Base-by-base conservation (phyloP, 2,113 vertebrate genomes). In the Oreotrochilus melanogaster region DNA sequence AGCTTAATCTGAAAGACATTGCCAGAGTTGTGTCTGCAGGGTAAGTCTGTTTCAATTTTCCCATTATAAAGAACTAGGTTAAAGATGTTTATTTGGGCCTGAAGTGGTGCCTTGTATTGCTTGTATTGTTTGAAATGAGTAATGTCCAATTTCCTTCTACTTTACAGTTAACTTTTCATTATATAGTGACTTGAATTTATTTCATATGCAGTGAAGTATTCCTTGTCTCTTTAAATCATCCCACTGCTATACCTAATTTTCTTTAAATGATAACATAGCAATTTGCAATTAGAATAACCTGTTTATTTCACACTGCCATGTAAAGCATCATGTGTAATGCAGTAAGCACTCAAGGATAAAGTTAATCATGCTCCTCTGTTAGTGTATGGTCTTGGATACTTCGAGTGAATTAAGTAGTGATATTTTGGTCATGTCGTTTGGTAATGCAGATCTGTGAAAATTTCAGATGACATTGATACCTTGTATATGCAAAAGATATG, bases 1-100 rank as follows among this genome's bases (percentile, higher is more conserved):
- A 99, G 53, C 98, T 99, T 70, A 99, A 99, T 97, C 98, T 99
- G 23, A 98, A 98, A 64, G 99, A 99, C 88, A 98, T 99, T 57
- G 98, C 98, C 82, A 98, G 99, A 92, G 99, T 99, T 78, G 99
- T 99, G 21, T 99, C 99, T 83, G 98, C 99, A 74, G 98, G 99
- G 99, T 99, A 98, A 92, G 98, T 97, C 56, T 83, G 37, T 61
- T 71, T 56, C 23, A 61, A 39, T 39, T 39, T 39, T 39, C 39
- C 39, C 39, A 39, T 39, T 39, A 39, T 11, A 67, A 74, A 75
- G 37, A 66, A 8, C 1, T 9, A n/a, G 65, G 10, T 65, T 65
- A 15, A 65, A 39, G 24, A 4, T 57, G 7, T 61, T 72, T 61
- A 15, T 79, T 67, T 65, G 45, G 43, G 16, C 24, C 30, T 83